Evolutionary conservation across 2,888 invertebrate species (phyloP).

Genomic region (Chironomus riparius): DNA sequence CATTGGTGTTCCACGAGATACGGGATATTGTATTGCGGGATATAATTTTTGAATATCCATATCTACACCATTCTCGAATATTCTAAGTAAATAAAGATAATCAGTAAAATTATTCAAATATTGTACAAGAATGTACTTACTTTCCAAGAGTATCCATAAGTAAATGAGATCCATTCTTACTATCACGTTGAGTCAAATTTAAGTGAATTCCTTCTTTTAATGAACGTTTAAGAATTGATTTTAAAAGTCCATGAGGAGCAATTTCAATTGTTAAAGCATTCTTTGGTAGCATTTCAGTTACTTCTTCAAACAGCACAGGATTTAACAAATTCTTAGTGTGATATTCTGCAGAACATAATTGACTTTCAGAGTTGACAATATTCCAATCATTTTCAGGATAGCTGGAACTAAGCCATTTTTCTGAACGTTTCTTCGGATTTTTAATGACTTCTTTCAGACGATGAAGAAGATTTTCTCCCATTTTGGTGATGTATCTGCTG

Average conservation of each 20-base stretch:
- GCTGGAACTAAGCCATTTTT: conserved; percentile 80
- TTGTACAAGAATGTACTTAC: conserved; percentile 35
- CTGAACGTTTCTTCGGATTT: conserved; percentile 55
- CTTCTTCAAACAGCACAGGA: conserved; percentile 52
- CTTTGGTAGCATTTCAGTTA: conserved; percentile 50
- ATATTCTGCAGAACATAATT: conserved; percentile 69
- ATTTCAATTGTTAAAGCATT: conserved; percentile 59
- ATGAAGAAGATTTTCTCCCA: conserved; percentile 56
- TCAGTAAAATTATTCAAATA: conserved; percentile 46
- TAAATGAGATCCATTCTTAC: conserved; percentile 43
- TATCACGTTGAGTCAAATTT: conserved; percentile 51
- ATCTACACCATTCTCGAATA: conserved; percentile 19
- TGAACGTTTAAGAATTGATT: conserved; percentile 55
- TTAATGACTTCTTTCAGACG: conserved; percentile 57
- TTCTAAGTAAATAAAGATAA: conserved; percentile 42
- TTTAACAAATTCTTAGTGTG: conserved; percentile 74
- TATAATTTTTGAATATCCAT: conserved; percentile 49
- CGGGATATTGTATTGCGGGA: conserved; percentile 62
- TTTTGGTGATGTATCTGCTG: conserved; percentile 65
- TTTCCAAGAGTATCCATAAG: conserved; percentile 44
- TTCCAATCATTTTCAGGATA: conserved; percentile 64
- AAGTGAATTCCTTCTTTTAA: conserved; percentile 49
- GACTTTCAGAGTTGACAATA: conserved; percentile 48
- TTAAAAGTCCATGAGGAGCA: conserved; percentile 60
- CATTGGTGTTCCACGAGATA: conserved; percentile 72